phyloP scores from a whole-genome alignment of 2,797 vertebrate genomes.

The Phyllotis vaccarum region DNA sequence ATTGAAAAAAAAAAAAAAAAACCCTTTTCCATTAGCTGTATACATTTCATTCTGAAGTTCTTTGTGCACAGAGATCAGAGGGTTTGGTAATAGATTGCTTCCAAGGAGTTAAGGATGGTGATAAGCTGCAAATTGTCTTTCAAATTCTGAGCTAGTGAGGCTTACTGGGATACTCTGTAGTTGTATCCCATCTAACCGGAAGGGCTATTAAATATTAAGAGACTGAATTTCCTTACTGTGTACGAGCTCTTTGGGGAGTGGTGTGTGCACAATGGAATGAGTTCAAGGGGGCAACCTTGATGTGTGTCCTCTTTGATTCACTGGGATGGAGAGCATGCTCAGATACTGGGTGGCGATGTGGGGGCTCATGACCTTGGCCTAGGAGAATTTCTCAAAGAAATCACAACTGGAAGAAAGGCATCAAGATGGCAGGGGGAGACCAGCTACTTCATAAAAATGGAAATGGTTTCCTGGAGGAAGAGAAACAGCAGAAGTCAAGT shows the following conservation, averaged over 20 bases:
- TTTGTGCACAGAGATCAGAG: slow-evolving; percentile 42
- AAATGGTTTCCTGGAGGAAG: slow-evolving; percentile 71
- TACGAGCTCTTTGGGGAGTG: slow-evolving; percentile 16
- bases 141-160: slow-evolving; percentile 36
- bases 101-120: slow-evolving; percentile 10
- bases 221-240: background rate
- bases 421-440: background rate
- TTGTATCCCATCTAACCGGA: slow-evolving; percentile 30
- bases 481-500: slow-evolving; percentile 76
- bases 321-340: background rate
- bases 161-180: slow-evolving; percentile 21
- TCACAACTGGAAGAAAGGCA: slow-evolving; percentile 58
- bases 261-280: background rate
- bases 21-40: slow-evolving; percentile 41
- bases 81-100: slow-evolving; percentile 58
- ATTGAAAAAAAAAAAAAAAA: too few species aligned
- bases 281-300: background rate
- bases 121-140: slow-evolving; percentile 63
- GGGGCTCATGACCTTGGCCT: slow-evolving; percentile 47
- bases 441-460: slow-evolving; percentile 30
- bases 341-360: background rate
- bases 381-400: slow-evolving; percentile 53
- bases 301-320: slow-evolving; percentile 41
- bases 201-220: slow-evolving; percentile 36
- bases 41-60: slow-evolving; percentile 59